Evolutionary conservation across 92 coral and sea anemone genomes (phyloP), one percentile per base, ranked within the genome.

Genomic region (Galaxea fascicularis): DNA sequence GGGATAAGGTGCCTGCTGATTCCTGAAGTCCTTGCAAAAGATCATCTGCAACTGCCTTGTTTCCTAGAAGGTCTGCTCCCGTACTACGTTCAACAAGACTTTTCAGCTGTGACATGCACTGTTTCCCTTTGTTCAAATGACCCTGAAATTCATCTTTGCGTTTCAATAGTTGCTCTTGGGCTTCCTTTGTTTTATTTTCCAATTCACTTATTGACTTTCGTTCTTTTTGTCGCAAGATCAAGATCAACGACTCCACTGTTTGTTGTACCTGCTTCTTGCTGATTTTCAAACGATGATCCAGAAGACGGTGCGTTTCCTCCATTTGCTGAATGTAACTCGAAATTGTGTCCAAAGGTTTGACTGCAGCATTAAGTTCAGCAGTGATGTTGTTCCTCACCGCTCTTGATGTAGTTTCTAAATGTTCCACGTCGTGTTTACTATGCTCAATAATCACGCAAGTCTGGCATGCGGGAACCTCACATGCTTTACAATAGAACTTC

Each of bases 401-500:
- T 26, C 57, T 75, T 29, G 89, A 84, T n/a, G 25, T 17, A 4
- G 57, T 72, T 71, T 75, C 75, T 47, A 86, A 21, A 29, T 72
- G 60, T 1, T 78, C 85, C 67, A 86, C 75, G 24, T 62, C 71
- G 53, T 86, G 90, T 26, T 86, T 82, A 17, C 49, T 21, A 39
- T 86, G 90, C 8, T 82, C 79, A 0, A 74, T 60, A 5, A 44
- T 71, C 25, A 63, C 74, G 16, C 90, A 86, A 63, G 69, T 71
- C 44, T 77, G 85, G 51, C 86, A 86, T 1, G 60, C 86, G 31
- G 85, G 77, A n/a, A 79, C 60, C 9, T 79, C 25, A 31, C 90
- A 79, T 3, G 46, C 59, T 51, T 80, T 79, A 46, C 90, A 86
- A 69, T 46, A 86, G 60, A 79, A 79, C 74, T 86, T 86, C 0